Base-by-base conservation (phyloP, 1,140 invertebrate genomes). In the Trachymyrmex septentrionalis region DNA sequence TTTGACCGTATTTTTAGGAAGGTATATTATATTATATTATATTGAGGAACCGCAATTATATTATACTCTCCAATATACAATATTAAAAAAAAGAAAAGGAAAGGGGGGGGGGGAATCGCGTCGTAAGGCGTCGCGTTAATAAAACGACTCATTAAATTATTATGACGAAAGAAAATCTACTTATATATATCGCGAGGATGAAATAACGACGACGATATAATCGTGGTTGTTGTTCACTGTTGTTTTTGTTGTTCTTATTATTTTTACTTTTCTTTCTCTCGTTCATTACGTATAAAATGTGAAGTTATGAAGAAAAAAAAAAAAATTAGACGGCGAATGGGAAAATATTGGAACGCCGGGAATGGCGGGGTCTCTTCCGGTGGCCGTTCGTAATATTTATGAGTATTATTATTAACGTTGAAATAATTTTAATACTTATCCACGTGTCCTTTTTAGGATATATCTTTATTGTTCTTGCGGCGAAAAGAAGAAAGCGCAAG, bases 1-100 rank as follows among this genome's bases (percentile, higher is more conserved):
- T 95, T 95, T 95, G 93, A 95, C 93, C 93, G 93, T 95, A 95
- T 95, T 84, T 95, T 95, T 95, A 94, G 93, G 92, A 94, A 92
- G 93, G 94, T 95, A 94, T 94, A 94, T 93, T 93, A 93, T 92
- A 94, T 93, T 93, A 93, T 92, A 94, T 93, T 93, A 92, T 92
- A 93, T 92, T 89, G 86, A 94, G 92, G 38, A 93, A 93, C 90
- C 93, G 93, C 93, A 94, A 95, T 94, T 94, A 94, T 93, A 78
- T 91, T 92, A 94, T 94, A 94, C 92, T 94, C 93, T 92, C 91
- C 38, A 50, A 61, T 73, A 94, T 92, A 92, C 91, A 93, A 93
- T 94, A 94, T 88, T 92, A 92, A 92, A 91, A 85, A 88, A 85
- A 64, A 77, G 77, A 71, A 63, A 34, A 57, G 14, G 86, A 87